Evolutionary conservation across 2,113 vertebrate species (phyloP), one percentile per base, ranked within the genome.

Genomic region (Syrmaticus mikado): DNA sequence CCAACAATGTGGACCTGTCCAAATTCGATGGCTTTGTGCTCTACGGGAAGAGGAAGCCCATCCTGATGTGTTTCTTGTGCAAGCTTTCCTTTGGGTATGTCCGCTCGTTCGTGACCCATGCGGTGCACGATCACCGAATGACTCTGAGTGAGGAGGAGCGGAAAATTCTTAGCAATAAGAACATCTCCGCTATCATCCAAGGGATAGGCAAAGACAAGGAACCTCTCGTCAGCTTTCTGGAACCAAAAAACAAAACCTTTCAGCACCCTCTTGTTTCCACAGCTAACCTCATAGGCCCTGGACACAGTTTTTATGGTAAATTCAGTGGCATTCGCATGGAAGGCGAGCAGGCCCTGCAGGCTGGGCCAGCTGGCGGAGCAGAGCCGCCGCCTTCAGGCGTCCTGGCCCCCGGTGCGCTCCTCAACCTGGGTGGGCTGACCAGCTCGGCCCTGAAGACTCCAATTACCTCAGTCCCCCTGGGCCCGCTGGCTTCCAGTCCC

Each of bases 1-100:
- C 99, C 97, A 99, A 99, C 98, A 99, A 99, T 97, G 99, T 99
- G 98, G 99, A 99, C 98, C 99, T 99, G 98, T 99, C 99, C 98
- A 99, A 98, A 98, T 99, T 99, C 36, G 99, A 99, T 96, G 99
- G 99, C 96, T 98, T 99, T 91, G 99, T 99, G 97, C 98, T 99
- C 80, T 99, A 99, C 20, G 99, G 99, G 97, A 99, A 99, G 98
- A 99, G 99, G 96, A 99, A 99, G 97, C 99, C 99, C 97, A 99
- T 99, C 97, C 97, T 99, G 97, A 99, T 99, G 99, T 99, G 99
- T 98, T 99, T 99, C 98, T 98, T 99, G 98, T 99, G 99, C 98
- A 99, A 99, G 97, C 98, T 99, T 90, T 99, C 99, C 98, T 99
- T 99, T 94, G 99, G 99, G 96, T 99, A 99, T 87, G 98, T 99